Base-by-base conservation (phyloP, 2,888 invertebrate genomes). In the Spicauda simplicius region DNA sequence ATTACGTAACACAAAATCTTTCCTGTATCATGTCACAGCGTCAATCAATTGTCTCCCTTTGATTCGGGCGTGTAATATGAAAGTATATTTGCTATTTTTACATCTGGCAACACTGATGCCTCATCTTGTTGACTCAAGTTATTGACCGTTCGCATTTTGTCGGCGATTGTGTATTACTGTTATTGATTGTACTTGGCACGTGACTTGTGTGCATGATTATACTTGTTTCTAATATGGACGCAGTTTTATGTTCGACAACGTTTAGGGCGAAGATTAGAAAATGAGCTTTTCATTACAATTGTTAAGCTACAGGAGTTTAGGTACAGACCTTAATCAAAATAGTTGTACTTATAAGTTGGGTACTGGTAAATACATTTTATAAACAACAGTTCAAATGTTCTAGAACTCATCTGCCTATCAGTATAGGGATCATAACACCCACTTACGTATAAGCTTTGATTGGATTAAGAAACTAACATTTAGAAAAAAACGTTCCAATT, bases 101-200 rank as follows among this genome's bases (percentile, higher is more conserved):
- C 64, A 71, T 73, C 76, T 83, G 83, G 85, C 81, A 88, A 87
- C 86, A 82, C 78, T 65, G 78, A 67, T 74, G 75, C 76, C 77
- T 76, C 74, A 76, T 80, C 78, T 80, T 91, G 93, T 92, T 91
- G 88, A 89, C 90, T 87, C 87, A 88, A 85, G 86, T 87, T 92
- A 91, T 93, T 91, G 90, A 87, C 88, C 83, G 88, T 85, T 82
- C 83, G 82, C 82, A 85, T 87, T 89, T 91, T 85, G 88, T 86
- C 79, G 84, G 80, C 86, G 86, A 88, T 91, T 87, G 90, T 90
- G 83, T 90, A 88, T 91, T 90, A 89, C 90, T 91, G 87, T 89
- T 90, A 90, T 91, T 88, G 91, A 90, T 91, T 91, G 91, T 91
- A 85, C 80, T 86, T 76, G 84, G 85, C 85, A 86, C 93, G 92